Evolutionary conservation across 2,797 vertebrate species (phyloP).

Genomic region (Neosilurus hyrtlii): DNA sequence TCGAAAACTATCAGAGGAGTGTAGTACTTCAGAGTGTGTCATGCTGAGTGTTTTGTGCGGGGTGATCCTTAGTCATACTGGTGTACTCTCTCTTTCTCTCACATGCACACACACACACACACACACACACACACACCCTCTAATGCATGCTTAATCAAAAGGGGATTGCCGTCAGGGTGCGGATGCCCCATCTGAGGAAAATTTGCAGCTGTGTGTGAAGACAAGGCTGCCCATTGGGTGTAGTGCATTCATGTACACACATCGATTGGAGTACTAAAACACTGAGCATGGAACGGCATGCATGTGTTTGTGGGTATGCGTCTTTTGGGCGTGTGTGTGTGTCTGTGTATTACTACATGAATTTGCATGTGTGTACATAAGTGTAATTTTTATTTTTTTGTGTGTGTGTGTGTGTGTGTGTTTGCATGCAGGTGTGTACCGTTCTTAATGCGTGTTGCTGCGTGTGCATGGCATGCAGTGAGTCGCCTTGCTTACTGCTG

Average conservation of each 20-base stretch:
- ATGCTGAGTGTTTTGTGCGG: not conserved
- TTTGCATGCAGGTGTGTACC: not conserved
- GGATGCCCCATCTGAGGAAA: slow-evolving; percentile 24
- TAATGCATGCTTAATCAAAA: slow-evolving; percentile 20
- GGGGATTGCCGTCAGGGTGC: slow-evolving; percentile 9
- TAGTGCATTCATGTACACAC: slow-evolving; percentile 3
- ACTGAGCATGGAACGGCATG: not conserved
- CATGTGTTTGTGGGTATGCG: not conserved
- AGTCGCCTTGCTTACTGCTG: slow-evolving; percentile 76
- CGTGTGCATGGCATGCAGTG: slow-evolving; percentile 64
- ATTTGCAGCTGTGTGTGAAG: slow-evolving; percentile 12
- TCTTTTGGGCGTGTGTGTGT: not conserved
- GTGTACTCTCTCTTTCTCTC: not conserved
- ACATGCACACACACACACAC: not conserved
- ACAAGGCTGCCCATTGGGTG: slow-evolving; percentile 2
- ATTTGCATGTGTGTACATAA: not conserved
- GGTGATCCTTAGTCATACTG: not conserved
- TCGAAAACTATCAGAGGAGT: slow-evolving; percentile 36
- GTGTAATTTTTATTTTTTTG: not conserved
- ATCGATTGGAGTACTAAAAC: not conserved
- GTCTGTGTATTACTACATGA: not conserved
- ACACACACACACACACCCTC: not conserved
- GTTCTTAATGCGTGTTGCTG: slow-evolving; percentile 32
- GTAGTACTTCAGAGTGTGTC: slow-evolving; percentile 15
- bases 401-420: not conserved